Percentiles rank a stretch among this genome's conserved stretches.
Evolutionary conservation across 37 sponge, comb jelly and placozoan genomes (phyloP).

Genomic region (Chondrosia reniformis): DNA sequence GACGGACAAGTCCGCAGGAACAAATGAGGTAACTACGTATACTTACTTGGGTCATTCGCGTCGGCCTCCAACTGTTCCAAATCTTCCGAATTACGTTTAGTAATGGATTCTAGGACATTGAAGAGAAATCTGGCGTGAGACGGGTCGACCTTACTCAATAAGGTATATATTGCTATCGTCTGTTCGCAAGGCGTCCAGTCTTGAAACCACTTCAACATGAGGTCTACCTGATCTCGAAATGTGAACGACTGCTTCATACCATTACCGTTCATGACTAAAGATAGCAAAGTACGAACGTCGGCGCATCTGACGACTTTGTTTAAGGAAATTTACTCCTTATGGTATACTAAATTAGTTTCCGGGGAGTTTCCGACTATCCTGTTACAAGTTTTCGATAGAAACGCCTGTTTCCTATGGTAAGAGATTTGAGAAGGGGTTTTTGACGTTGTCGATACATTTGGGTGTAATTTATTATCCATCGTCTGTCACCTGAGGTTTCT

Average conservation of each 20-base stretch:
- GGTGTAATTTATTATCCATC: too few species aligned
- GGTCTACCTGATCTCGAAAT: conserved; percentile 66
- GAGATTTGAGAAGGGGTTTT: too few species aligned
- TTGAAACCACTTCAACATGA: conserved; percentile 74
- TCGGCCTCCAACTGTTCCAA: conserved; percentile 63
- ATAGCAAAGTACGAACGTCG: too few species aligned
- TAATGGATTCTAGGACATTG: conserved; percentile 61
- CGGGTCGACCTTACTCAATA: conserved; percentile 69
- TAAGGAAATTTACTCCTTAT: too few species aligned
- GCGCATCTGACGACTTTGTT: too few species aligned
- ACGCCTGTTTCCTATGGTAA: too few species aligned
- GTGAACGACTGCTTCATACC: not conserved
- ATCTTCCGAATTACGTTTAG: conserved; percentile 55
- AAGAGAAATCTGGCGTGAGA: conserved; percentile 84
- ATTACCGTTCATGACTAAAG: conserved; percentile 2
- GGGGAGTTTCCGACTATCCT: too few species aligned
- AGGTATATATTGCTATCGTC: conserved; percentile 82
- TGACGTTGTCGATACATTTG: too few species aligned
- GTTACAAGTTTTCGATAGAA: too few species aligned
- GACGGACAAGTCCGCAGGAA: not conserved
- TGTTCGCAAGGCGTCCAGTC: conserved; percentile 91
- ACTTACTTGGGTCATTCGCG: conserved; percentile 78
- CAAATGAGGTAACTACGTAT: not conserved
- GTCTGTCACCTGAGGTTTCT: too few species aligned
- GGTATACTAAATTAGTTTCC: too few species aligned